Percentiles rank a stretch among this genome's conserved stretches.
These are phyloP conservation scores for Hemaris fuciformis DNA, from an alignment of 2,888 invertebrate genomes.

Conservation along the genomic window DNA sequence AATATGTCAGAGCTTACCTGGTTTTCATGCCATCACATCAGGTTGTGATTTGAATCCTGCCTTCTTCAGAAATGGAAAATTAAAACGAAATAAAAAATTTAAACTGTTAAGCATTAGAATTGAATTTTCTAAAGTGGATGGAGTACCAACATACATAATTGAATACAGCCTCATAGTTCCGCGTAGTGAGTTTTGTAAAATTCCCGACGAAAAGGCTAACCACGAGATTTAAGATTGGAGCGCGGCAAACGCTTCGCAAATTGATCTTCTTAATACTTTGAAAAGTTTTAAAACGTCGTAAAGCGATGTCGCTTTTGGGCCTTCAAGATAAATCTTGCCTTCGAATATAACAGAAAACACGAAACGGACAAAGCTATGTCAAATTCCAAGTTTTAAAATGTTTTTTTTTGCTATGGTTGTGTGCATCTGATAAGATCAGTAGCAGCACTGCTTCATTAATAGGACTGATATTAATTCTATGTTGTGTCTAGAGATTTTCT, in stretches of 20 bases:
- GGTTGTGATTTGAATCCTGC: too few species aligned
- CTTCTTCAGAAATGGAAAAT: too few species aligned
- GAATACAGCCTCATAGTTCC: not conserved
- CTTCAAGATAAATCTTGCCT: not conserved
- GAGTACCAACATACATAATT: not conserved
- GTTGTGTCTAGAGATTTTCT: too few species aligned
- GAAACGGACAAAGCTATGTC: not conserved
- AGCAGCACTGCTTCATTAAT: too few species aligned
- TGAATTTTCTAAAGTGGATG: not conserved
- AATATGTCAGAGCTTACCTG: too few species aligned
- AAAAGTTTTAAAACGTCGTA: conserved; percentile 7
- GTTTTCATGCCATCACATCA: too few species aligned
- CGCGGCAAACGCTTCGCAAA: not conserved
- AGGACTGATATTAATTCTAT: too few species aligned
- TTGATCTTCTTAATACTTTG: not conserved
- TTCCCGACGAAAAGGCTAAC: not conserved
- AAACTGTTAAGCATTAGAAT: not conserved
- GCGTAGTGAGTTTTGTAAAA: not conserved
- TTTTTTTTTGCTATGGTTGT: too few species aligned
- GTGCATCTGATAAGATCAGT: too few species aligned
- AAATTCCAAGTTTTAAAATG: too few species aligned
- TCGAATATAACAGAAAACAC: not conserved
- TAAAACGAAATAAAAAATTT: not conserved
- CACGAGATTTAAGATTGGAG: not conserved
- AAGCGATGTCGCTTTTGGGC: not conserved